Percentiles rank a stretch among this genome's conserved stretches.
Evolutionary conservation across 2,797 vertebrate genomes (phyloP).

Genomic region (Sarcophilus harrisii): DNA sequence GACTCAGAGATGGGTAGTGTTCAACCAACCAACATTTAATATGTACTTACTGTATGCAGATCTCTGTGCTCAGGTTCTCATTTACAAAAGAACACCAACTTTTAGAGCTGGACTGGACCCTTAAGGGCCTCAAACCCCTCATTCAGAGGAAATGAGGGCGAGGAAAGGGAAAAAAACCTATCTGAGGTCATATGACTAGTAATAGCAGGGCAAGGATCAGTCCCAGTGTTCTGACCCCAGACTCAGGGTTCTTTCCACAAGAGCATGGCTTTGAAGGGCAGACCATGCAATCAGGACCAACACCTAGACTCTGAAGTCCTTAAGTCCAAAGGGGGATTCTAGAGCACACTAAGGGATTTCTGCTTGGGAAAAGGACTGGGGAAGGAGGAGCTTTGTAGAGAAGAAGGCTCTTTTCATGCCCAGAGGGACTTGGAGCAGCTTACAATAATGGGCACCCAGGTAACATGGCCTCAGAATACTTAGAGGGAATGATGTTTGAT

Average conservation of each 20-base stretch:
- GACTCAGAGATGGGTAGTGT: neutral
- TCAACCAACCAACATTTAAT: neutral
- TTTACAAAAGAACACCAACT: neutral
- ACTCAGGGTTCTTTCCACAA: neutral
- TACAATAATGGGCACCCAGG: neutral
- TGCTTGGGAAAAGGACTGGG: neutral
- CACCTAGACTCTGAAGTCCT: neutral
- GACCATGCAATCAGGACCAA: neutral
- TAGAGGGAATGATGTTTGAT: neutral
- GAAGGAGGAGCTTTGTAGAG: neutral
- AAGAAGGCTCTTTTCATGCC: neutral
- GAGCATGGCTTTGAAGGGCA: neutral
- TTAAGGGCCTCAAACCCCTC: conserved; percentile 38
- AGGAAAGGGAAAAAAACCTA: conserved; percentile 33
- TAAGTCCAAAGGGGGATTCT: neutral
- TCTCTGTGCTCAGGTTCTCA: neutral
- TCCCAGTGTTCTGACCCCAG: conserved; percentile 27
- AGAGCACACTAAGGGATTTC: neutral
- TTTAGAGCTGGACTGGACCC: neutral
- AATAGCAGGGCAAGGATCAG: conserved; percentile 31
- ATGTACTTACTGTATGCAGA: neutral
- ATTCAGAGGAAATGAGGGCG: conserved; percentile 34
- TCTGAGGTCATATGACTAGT: neutral
- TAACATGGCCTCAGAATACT: neutral
- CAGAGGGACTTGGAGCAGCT: neutral